Percentiles rank a stretch among this genome's conserved stretches.
Conservation (phyloP, 2,113 vertebrate genomes). For the Actenoides lindsayi region DNA sequence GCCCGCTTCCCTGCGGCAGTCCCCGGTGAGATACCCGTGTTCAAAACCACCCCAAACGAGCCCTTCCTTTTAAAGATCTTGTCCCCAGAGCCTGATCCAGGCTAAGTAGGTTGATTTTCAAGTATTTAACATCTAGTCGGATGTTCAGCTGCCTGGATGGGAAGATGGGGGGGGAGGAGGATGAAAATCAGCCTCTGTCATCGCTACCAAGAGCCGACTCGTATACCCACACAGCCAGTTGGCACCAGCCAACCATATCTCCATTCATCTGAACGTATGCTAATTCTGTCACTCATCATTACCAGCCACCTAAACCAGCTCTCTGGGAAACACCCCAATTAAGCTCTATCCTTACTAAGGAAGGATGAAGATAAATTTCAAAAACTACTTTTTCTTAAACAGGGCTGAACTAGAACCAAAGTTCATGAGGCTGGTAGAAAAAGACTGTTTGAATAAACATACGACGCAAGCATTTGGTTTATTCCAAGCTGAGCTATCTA, state of each 20-base stretch:
- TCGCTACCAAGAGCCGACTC: not conserved
- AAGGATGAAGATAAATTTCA: not conserved
- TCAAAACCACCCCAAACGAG: not conserved
- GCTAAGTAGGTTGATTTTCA: conserved; percentile 31
- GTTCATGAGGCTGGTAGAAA: not conserved
- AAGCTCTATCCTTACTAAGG: not conserved
- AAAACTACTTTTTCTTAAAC: not conserved
- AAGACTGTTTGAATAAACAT: not conserved
- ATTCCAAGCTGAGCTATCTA: not conserved
- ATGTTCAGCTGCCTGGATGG: conserved; percentile 12
- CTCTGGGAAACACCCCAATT: conserved; percentile 47
- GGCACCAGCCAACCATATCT: conserved; percentile 18
- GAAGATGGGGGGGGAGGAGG: not conserved
- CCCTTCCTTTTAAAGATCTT: not conserved
- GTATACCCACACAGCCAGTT: conserved; percentile 3
- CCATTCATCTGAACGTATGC: conserved; percentile 36
- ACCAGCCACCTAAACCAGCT: conserved; percentile 26
- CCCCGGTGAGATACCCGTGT: accelerated
- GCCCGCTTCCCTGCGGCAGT: not conserved
- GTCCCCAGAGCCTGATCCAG: not conserved
- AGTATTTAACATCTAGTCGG: not conserved
- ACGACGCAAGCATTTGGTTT: not conserved
- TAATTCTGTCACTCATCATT: conserved; percentile 59
- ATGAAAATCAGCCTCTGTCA: conserved; percentile 56
- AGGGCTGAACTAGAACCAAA: not conserved